Evolutionary conservation across 2,888 invertebrate species (phyloP), one percentile per base, ranked within the genome.

Genomic region (Perizoma flavofasciatum): DNA sequence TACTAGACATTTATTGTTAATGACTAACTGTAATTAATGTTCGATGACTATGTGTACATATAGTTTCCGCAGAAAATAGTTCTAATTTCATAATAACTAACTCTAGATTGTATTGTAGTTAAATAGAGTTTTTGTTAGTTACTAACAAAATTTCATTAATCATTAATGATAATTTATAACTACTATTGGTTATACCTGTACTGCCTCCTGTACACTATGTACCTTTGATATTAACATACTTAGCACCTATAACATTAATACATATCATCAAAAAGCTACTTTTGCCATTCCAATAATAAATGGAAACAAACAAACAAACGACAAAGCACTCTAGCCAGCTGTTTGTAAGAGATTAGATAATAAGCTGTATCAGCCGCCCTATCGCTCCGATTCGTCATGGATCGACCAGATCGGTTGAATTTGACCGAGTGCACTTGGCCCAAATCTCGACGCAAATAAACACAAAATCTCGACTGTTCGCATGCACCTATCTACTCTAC

Each of bases 351-450:
- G 63, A 68, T 68, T 62, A 63, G 56, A 60, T 60, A 63, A 61
- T 61, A 66, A 57, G 52, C 59, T 56, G 49, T 49, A 64, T 46
- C 66, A 59, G 45, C 41, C 9, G 54, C 49, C 45, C 40, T 63
- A 58, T 49, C 40, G 35, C 59, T 41, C 49, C 56, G 44, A 43
- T 55, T 50, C 55, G 58, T 41, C 63, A 49, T 54, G 52, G 59
- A 57, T 63, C 68, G 69, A 70, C 76, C 78, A 78, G 77, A 80
- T 79, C 73, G 74, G 75, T 75, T 79, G 78, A 76, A 82, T 83
- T 81, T 81, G 81, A 81, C 86, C 86, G 79, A 86, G 75, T 87
- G 86, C 86, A 86, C 87, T 88, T 86, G 87, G 87, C 87, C 87
- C 80, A 81, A 85, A 86, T 85, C 86, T 81, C 76, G 79, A 79